Evolutionary conservation across 53 echinoderm and acorn worm species (phyloP), one percentile per base, ranked within the genome.

Genomic region (Apostichopus leukothele): DNA sequence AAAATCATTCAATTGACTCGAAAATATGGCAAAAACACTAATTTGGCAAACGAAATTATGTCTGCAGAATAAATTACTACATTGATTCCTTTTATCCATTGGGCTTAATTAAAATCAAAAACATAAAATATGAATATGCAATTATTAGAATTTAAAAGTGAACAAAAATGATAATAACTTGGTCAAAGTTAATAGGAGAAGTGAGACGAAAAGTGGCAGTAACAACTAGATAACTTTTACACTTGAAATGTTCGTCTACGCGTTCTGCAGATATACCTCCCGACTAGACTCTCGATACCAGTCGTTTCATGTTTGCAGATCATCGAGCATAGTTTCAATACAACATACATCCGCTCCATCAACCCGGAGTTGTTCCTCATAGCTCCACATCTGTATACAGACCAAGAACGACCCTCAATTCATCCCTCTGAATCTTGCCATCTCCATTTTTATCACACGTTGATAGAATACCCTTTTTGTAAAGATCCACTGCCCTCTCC

Each of bases 401-500:
- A 14, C 93, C 93, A 11, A 95, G 93, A 73, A 91, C 90, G 86
- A 93, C 25, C 25, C 66, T 78, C 76, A 95, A 67, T 80, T 95
- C 95, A 1, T 61, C 79, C 60, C 89, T 93, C 76, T 92, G 91
- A 53, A 95, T 90, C 76, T 92, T 91, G 6, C 93, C 93, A 75
- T 95, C 95, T 12, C 87, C 67, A 26, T 95, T 90, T 22, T 86
- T 80, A 73, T 95, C 95, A 77, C 90, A 93, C 52, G 87, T 93
- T n/a, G 71, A 21, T 53, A 95, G 86, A 67, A 95, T 90, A 52
- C 81, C 71, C 63, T 87, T 79, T 87, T 90, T 95, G 89, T 90
- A 95, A 10, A 93, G 80, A 25, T 93, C 92, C 3, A 95, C 87
- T 73, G 90, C 90, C 9, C 61, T 53, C 78, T 90, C 89, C 7